phyloP scores from a whole-genome alignment of 2,888 invertebrate genomes.

The Drosophila bunnanda region DNA sequence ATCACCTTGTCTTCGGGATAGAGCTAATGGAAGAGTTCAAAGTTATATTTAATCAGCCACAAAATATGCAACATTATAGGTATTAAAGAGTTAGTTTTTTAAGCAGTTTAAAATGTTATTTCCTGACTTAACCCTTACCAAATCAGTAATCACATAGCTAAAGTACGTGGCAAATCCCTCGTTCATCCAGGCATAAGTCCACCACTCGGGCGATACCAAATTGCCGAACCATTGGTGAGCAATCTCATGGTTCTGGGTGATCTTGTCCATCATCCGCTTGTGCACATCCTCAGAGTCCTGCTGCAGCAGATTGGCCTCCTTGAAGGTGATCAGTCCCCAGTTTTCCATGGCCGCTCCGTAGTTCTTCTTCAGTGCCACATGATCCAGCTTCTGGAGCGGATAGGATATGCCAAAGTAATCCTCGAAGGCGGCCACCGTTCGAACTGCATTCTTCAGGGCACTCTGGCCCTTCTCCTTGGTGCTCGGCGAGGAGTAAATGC shows the following conservation, averaged over 20 bases:
- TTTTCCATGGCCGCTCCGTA: constrained; percentile 96
- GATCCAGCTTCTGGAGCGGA: constrained; percentile 92
- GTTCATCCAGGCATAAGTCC: constrained; percentile 90
- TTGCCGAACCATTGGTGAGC: constrained; percentile 93
- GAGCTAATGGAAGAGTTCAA: constrained; percentile 85
- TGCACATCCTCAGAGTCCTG: constrained; percentile 85
- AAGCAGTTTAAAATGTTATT: not conserved
- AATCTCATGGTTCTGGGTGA: constrained; percentile 87
- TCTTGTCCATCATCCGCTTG: constrained; percentile 78
- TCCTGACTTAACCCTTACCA: constrained; percentile 60
- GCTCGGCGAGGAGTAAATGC: constrained; percentile 77
- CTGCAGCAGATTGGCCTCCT: constrained; percentile 75
- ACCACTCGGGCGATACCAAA: constrained; percentile 89
- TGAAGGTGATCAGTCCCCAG: constrained; percentile 94
- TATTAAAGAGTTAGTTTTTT: not conserved
- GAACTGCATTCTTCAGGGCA: constrained; percentile 76
- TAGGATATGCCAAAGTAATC: constrained; percentile 91
- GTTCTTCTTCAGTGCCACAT: constrained; percentile 94
- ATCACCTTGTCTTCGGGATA: constrained; percentile 88
- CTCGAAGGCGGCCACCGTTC: constrained; percentile 84
- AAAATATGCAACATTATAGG: constrained; percentile 1
- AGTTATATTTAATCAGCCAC: not conserved
- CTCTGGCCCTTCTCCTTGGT: constrained; percentile 63
- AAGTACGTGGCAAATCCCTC: constrained; percentile 88
- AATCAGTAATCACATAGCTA: constrained; percentile 77